Conservation (phyloP, 2,888 invertebrate genomes). For the Athalia rosae region DNA sequence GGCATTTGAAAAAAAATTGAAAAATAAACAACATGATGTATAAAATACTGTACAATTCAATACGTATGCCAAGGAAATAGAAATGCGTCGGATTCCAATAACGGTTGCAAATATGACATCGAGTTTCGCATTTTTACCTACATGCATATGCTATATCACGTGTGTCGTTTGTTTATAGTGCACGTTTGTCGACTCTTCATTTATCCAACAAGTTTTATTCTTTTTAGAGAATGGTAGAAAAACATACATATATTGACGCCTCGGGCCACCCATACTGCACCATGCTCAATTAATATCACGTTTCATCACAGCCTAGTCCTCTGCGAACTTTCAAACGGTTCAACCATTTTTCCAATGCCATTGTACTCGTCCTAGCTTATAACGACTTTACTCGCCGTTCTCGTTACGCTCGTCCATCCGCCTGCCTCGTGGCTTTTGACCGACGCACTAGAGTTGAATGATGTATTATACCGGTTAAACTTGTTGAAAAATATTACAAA, state of each 20-base stretch:
- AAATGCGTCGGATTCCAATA: neutral
- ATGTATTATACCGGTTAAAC: neutral
- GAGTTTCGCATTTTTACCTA: conserved; percentile 24
- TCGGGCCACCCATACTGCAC: conserved; percentile 12
- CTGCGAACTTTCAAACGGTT: conserved; percentile 25
- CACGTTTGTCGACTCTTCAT: conserved; percentile 8
- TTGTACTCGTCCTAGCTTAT: conserved; percentile 18
- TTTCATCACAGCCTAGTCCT: conserved; percentile 10
- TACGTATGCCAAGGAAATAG: conserved; percentile 1
- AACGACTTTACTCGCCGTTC: conserved; percentile 39
- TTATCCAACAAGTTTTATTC: conserved; percentile 30
- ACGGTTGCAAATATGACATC: neutral
- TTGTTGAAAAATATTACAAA: too few species aligned
- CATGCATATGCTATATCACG: neutral
- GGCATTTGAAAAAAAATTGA: too few species aligned
- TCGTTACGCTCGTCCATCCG: neutral
- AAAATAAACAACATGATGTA: too few species aligned
- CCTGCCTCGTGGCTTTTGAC: neutral
- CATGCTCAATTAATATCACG: conserved; percentile 34
- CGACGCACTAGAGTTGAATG: conserved; percentile 2
- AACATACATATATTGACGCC: conserved; percentile 40
- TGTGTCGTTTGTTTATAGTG: neutral
- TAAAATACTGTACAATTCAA: too few species aligned
- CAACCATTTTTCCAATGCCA: conserved; percentile 30
- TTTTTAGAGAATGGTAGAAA: conserved; percentile 15